These are phyloP conservation scores for Marronus borbonicus DNA, from an alignment of 2,888 invertebrate species.

Conservation along the genomic window DNA sequence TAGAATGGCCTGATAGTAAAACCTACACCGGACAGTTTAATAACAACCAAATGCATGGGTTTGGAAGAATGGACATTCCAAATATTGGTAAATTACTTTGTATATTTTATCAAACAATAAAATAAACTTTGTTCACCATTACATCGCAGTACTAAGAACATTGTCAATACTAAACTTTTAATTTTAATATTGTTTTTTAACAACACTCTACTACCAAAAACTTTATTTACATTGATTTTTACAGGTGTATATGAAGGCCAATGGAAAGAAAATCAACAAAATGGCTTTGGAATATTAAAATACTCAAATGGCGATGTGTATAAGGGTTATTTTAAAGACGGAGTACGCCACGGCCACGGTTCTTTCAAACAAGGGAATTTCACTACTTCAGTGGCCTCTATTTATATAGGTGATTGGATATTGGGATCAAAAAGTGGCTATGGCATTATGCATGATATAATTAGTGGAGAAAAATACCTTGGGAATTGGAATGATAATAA, in stretches of 20 bases:
- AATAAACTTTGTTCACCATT: no score
- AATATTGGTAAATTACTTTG: slow-evolving; percentile 71
- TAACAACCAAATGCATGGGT: slow-evolving; percentile 82
- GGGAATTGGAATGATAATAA: slow-evolving; percentile 91
- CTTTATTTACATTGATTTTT: slow-evolving; percentile 45
- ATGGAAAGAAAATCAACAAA: slow-evolving; percentile 88
- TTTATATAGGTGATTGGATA: slow-evolving; percentile 93
- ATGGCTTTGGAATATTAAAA: slow-evolving; percentile 85
- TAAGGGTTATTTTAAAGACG: slow-evolving; percentile 90
- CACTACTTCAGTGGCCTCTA: slow-evolving; percentile 80
- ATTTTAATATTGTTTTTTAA: no score
- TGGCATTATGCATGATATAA: slow-evolving; percentile 90
- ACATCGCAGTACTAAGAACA: background rate
- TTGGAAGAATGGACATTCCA: slow-evolving; percentile 80
- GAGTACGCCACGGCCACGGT: slow-evolving; percentile 88
- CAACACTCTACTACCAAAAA: background rate
- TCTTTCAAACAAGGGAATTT: slow-evolving; percentile 86
- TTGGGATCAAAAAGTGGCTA: slow-evolving; percentile 87
- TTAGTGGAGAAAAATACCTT: slow-evolving; percentile 90
- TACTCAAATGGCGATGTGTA: slow-evolving; percentile 86
- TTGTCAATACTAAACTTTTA: background rate
- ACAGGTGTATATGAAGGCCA: slow-evolving; percentile 83
- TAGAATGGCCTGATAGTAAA: slow-evolving; percentile 87
- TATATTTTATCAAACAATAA: no score
- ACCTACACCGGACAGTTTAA: slow-evolving; percentile 87